These are phyloP conservation scores for Nesogale talazaci DNA, from an alignment of 2,113 vertebrate species.

Conservation along the genomic window DNA sequence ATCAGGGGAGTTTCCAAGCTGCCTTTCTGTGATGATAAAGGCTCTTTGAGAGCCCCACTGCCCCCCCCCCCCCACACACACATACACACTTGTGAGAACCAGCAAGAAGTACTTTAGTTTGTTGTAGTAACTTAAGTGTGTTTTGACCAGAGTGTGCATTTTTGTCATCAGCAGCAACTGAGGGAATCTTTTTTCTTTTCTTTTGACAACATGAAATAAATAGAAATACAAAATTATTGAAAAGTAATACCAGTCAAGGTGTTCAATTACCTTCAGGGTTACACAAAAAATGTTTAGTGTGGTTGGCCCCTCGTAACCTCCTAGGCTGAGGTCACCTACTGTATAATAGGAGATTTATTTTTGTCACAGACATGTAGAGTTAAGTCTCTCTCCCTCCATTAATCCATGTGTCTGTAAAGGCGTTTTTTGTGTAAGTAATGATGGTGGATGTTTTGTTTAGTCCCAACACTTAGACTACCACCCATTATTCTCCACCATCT, in stretches of 20 bases:
- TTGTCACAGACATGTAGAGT: too few relatives aligned
- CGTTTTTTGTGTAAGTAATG: not conserved
- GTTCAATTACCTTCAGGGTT: slow-evolving; percentile 21
- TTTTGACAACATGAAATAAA: slow-evolving; percentile 38
- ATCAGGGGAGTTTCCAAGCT: not conserved
- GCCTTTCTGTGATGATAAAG: not conserved
- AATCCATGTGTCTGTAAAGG: not conserved
- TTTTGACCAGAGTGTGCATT: slow-evolving; percentile 8
- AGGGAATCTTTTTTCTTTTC: slow-evolving; percentile 4
- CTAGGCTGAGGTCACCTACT: not conserved
- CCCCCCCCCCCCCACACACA: too few relatives aligned
- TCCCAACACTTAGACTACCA: slow-evolving; percentile 2
- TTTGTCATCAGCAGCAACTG: not conserved
- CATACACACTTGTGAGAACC: not conserved
- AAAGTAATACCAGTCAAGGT: slow-evolving; percentile 31
- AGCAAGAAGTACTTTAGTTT: slow-evolving; percentile 8
- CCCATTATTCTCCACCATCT: not conserved
- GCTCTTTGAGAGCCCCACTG: not conserved
- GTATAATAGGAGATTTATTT: too few relatives aligned
- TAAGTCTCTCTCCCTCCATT: not conserved
- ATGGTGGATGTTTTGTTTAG: not conserved
- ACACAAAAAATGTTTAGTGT: not conserved
- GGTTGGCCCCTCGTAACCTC: not conserved
- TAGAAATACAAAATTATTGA: slow-evolving; percentile 39
- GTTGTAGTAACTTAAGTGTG: slow-evolving; percentile 21